Percentiles rank a stretch among this genome's conserved stretches.
Conservation (phyloP, 2,113 vertebrate species). For the Centropristis striata region DNA sequence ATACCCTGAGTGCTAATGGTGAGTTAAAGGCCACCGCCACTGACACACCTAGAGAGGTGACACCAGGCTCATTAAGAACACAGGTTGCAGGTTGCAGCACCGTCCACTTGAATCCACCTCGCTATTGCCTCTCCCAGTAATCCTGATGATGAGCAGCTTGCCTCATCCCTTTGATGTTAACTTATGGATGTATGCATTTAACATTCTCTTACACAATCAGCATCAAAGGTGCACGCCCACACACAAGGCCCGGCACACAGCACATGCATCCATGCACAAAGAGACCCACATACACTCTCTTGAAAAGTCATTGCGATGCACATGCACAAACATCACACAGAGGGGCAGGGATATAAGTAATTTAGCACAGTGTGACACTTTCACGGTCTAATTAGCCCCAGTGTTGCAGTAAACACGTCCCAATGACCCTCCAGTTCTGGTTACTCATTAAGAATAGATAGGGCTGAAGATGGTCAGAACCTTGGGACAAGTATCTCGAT, state of each 20-base stretch:
- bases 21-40: conserved; percentile 29
- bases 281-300: conserved; percentile 3
- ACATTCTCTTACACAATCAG: conserved; percentile 65
- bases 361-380: conserved; percentile 80
- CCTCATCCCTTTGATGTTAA: conserved; percentile 48
- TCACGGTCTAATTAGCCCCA: conserved; percentile 80
- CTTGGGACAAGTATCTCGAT: conserved; percentile 3
- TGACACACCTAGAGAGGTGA: conserved; percentile 53
- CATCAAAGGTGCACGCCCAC: conserved; percentile 63
- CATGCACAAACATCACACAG: conserved; percentile 34
- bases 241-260: conserved; percentile 41
- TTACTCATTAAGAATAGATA: conserved; percentile 77
- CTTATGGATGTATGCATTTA: conserved; percentile 54
- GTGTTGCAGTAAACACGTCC: conserved; percentile 80
- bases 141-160: conserved; percentile 17
- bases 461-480: conserved; percentile 52
- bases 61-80: conserved; percentile 32
- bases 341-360: conserved; percentile 71
- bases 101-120: conserved; percentile 22
- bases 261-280: conserved; percentile 56
- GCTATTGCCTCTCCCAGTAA: not conserved
- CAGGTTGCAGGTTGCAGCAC: conserved; percentile 23
- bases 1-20: conserved; percentile 12
- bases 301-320: conserved; percentile 17
- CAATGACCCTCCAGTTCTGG: conserved; percentile 72